Percentiles rank a stretch among this genome's conserved stretches.
Conservation (phyloP, 2,888 invertebrate genomes). For the Meandrusa payeni region DNA sequence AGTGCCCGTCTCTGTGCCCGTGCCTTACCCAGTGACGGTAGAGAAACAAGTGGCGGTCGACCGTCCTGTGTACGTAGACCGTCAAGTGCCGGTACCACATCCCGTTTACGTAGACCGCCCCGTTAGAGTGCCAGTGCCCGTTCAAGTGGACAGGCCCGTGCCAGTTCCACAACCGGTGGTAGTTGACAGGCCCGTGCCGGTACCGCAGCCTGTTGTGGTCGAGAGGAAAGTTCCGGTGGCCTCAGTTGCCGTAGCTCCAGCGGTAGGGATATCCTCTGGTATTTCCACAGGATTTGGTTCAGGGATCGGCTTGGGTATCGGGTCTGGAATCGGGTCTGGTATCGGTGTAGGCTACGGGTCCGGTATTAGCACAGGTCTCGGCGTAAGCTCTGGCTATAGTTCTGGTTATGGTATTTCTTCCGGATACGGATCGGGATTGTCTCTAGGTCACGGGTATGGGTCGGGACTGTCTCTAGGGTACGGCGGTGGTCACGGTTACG, state of each 20-base stretch:
- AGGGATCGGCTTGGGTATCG: constrained; percentile 8
- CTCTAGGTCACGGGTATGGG: constrained; percentile 28
- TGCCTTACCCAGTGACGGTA: constrained; percentile 82
- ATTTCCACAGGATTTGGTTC: constrained; percentile 9
- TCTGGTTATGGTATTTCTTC: constrained; percentile 16
- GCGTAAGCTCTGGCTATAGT: constrained; percentile 20
- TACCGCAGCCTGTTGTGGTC: constrained; percentile 58
- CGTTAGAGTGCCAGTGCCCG: constrained; percentile 82
- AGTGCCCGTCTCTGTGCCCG: constrained; percentile 77
- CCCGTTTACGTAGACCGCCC: constrained; percentile 80
- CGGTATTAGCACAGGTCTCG: constrained; percentile 19
- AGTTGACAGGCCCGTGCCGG: constrained; percentile 50
- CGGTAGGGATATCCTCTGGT: constrained; percentile 27
- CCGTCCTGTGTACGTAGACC: constrained; percentile 81
- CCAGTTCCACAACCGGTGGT: constrained; percentile 47
- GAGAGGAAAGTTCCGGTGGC: constrained; percentile 49
- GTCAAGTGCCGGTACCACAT: constrained; percentile 71
- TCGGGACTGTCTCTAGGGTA: constrained; percentile 23
- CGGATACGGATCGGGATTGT: constrained; percentile 27
- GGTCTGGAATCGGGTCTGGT: constrained; percentile 13
- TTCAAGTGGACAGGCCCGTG: constrained; percentile 78
- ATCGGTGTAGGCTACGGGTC: constrained; percentile 16
- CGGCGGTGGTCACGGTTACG: constrained; percentile 19
- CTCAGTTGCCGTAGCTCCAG: constrained; percentile 29
- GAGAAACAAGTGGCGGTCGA: constrained; percentile 80